Conservation (phyloP, 2,797 vertebrate species). For the Parotocinclus haroldoi region DNA sequence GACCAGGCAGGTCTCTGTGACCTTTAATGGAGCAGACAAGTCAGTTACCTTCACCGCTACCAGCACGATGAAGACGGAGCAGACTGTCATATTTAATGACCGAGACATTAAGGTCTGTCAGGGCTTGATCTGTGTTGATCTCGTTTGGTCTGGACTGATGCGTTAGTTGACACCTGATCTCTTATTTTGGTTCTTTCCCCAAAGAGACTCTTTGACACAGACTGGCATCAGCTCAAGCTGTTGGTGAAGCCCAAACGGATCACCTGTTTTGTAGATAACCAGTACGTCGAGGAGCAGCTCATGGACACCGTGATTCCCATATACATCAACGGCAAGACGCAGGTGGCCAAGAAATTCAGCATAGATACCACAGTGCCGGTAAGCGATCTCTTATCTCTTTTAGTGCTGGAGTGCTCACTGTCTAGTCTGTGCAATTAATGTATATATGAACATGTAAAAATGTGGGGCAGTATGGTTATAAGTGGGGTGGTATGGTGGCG, state of each 20-base stretch:
- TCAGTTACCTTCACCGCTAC: slow-evolving; percentile 76
- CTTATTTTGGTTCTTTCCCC: slow-evolving; percentile 2
- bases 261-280: slow-evolving; percentile 58
- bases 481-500: no score
- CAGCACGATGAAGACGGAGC: slow-evolving; percentile 55
- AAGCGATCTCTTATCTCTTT: neutral
- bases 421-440: no score
- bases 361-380: slow-evolving; percentile 56
- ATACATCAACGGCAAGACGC: slow-evolving; percentile 61
- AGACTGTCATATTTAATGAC: slow-evolving; percentile 57
- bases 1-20: slow-evolving; percentile 77
- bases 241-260: slow-evolving; percentile 54
- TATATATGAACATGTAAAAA: no score
- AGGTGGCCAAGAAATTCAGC: slow-evolving; percentile 56
- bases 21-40: slow-evolving; percentile 75
- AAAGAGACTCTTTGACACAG: slow-evolving; percentile 62
- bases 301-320: slow-evolving; percentile 56
- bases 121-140: no score
- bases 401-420: no score
- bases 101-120: slow-evolving; percentile 57
- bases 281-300: slow-evolving; percentile 52
- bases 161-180: neutral
- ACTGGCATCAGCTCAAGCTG: slow-evolving; percentile 66
- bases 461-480: no score
- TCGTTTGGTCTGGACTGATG: neutral